phyloP scores from a whole-genome alignment of 2,113 vertebrate genomes.

The Nycticryphes semicollaris region DNA sequence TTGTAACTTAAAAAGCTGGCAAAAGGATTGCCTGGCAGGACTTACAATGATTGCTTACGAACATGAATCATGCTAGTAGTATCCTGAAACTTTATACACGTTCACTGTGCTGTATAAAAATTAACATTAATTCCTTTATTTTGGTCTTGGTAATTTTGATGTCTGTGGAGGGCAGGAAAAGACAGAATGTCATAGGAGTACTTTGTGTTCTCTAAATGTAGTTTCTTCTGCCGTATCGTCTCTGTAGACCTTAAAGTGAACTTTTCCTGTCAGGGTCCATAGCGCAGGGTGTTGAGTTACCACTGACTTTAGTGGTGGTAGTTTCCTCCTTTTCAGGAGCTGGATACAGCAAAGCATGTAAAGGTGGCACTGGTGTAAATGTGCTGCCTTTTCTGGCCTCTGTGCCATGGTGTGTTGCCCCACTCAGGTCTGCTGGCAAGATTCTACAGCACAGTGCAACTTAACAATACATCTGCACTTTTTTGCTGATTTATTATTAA shows the following conservation, averaged over 20 bases:
- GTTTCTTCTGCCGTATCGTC: rapidly evolving
- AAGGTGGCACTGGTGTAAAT: not conserved
- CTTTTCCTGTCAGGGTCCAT: not conserved
- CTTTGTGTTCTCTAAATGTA: not conserved
- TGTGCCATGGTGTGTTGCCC: rapidly evolving
- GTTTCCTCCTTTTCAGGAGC: not conserved
- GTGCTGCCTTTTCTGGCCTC: not conserved
- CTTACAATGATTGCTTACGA: not conserved
- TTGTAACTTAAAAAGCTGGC: not conserved
- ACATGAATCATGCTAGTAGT: not conserved
- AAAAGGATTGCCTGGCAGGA: not conserved
- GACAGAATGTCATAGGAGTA: not conserved
- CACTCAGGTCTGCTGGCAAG: not conserved
- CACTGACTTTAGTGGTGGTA: not conserved
- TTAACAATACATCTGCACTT: rapidly evolving
- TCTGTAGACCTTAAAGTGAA: not conserved
- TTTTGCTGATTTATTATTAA: not conserved
- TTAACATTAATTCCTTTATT: not conserved
- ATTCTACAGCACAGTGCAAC: not conserved
- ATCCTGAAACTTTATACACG: not conserved
- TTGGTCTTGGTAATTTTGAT: not conserved
- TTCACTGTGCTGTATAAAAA: not conserved
- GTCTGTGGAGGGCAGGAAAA: not conserved
- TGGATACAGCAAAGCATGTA: rapidly evolving
- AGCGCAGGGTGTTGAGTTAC: not conserved